Conservation (phyloP, 2,888 invertebrate species). For the Pharmacophagus antenor region DNA sequence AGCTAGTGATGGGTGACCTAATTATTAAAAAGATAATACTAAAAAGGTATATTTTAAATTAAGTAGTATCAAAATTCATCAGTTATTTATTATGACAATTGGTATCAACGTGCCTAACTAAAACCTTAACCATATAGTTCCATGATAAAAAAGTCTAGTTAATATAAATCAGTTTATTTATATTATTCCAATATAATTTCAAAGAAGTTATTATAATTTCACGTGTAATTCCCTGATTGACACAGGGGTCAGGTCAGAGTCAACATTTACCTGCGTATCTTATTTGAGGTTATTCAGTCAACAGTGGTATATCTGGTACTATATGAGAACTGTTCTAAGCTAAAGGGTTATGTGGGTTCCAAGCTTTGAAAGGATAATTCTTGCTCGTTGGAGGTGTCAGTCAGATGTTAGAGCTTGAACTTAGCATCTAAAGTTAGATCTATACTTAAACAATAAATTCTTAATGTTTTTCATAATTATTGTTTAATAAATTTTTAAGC, state of each 20-base stretch:
- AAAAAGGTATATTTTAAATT: too few species aligned
- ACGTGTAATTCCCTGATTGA: constrained; percentile 22
- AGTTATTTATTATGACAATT: too few species aligned
- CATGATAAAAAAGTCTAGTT: too few species aligned
- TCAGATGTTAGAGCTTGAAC: constrained; percentile 10
- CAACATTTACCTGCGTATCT: constrained; percentile 19
- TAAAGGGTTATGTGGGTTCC: constrained; percentile 17
- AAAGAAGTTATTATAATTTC: background rate
- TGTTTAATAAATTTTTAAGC: background rate
- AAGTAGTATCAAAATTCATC: too few species aligned
- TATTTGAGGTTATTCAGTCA: constrained; percentile 29
- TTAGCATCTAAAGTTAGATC: background rate
- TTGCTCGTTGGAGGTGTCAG: constrained; percentile 11
- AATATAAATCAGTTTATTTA: too few species aligned
- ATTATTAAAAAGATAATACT: too few species aligned
- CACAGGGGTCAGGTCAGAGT: constrained; percentile 21
- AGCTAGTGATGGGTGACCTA: too few species aligned
- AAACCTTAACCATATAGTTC: too few species aligned
- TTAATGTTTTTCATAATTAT: too few species aligned
- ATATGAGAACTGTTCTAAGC: constrained; percentile 21
- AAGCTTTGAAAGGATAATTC: constrained; percentile 18
- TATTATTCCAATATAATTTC: too few species aligned
- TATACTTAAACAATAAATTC: background rate
- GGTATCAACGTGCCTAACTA: too few species aligned
- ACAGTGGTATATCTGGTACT: constrained; percentile 24